Conservation (phyloP, 2,888 invertebrate genomes). For the Drosophila anomalipes region DNA sequence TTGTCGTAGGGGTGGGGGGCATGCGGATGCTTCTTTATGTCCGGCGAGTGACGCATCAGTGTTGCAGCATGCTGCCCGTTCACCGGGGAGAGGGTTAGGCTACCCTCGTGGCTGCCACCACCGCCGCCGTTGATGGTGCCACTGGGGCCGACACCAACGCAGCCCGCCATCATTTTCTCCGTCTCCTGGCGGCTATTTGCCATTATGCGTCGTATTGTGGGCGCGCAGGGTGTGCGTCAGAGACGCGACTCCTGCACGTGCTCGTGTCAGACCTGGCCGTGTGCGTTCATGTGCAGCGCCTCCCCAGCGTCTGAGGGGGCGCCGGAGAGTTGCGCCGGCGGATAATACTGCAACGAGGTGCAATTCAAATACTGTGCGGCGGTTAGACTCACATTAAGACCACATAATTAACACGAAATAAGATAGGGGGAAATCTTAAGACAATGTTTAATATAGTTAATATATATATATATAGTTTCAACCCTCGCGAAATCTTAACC, state of each 20-base stretch:
- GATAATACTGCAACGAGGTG: conserved; percentile 91
- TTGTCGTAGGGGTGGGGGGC: conserved; percentile 82
- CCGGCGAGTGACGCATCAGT: conserved; percentile 82
- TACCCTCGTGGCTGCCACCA: conserved; percentile 60
- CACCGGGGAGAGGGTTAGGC: conserved; percentile 69
- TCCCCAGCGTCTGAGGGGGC: conserved; percentile 89
- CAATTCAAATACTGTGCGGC: conserved; percentile 84
- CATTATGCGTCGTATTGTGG: conserved; percentile 85
- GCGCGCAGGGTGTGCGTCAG: conserved; percentile 86
- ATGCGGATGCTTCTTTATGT: conserved; percentile 78
- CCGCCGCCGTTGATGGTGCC: conserved; percentile 21
- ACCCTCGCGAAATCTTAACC: not conserved
- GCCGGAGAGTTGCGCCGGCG: conserved; percentile 90
- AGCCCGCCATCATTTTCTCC: conserved; percentile 84
- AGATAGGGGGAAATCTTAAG: not conserved
- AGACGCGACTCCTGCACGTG: conserved; percentile 87
- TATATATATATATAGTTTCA: not conserved
- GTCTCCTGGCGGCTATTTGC: conserved; percentile 85
- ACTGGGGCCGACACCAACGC: conserved; percentile 34
- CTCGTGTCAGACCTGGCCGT: conserved; percentile 93
- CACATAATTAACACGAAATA: conserved; percentile 12
- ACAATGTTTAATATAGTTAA: not conserved
- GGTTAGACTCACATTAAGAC: conserved; percentile 56
- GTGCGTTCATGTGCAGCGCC: conserved; percentile 93
- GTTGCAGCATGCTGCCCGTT: conserved; percentile 83